phyloP scores from a whole-genome alignment of 2,113 vertebrate species.

The Pseudopodoces humilis region DNA sequence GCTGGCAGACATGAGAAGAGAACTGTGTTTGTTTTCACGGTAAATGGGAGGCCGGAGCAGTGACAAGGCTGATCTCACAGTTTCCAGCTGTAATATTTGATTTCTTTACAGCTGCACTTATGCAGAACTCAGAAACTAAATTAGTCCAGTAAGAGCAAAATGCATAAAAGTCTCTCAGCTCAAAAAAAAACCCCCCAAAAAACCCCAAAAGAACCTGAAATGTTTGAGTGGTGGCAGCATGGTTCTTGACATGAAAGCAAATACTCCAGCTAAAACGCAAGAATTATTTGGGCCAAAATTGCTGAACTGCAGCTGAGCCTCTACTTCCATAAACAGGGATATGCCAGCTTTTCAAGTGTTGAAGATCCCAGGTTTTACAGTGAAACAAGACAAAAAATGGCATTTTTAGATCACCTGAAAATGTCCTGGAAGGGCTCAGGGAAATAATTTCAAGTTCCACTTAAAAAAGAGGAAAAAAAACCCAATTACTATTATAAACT shows the following conservation, averaged over 20 bases:
- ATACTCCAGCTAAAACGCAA: background rate
- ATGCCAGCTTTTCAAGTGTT: background rate
- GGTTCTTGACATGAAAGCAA: background rate
- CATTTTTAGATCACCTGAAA: background rate
- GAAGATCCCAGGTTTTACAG: background rate
- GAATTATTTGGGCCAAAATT: background rate
- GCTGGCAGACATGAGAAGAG: conserved; percentile 49
- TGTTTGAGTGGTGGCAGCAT: background rate
- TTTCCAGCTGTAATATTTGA: conserved; percentile 63
- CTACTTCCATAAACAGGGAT: background rate
- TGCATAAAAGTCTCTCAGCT: background rate
- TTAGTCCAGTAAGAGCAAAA: background rate
- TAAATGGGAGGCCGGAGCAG: background rate
- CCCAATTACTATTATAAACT: background rate
- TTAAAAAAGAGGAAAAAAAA: background rate
- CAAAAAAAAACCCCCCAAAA: background rate
- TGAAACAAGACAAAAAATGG: background rate
- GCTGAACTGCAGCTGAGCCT: background rate
- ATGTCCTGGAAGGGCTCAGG: background rate
- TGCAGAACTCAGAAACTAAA: conserved; percentile 13
- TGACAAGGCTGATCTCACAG: conserved; percentile 38
- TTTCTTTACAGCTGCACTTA: conserved; percentile 54
- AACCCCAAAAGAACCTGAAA: background rate
- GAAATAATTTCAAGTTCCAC: background rate
- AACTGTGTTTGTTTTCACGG: conserved; percentile 41